A percentile compares a stretch with the other conserved stretches of the same genome.
phyloP scores from a whole-genome alignment of 2,797 vertebrate species.

The Chaenodraco wilsoni region DNA sequence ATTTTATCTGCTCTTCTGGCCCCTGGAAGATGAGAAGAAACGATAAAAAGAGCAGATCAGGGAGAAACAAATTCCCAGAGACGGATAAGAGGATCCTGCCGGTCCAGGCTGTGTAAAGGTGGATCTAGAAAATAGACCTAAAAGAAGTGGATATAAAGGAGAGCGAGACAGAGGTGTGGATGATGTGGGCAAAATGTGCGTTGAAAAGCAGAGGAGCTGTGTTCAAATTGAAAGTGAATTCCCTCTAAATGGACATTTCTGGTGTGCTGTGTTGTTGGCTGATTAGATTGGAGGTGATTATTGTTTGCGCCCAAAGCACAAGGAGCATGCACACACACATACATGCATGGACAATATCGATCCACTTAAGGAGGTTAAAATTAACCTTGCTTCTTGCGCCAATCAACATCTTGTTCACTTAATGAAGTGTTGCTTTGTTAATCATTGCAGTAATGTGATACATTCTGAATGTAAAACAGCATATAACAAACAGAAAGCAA shows the following conservation, averaged over 20 bases:
- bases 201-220: conserved; percentile 8
- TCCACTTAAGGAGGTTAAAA: conserved; percentile 16
- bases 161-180: conserved; percentile 31
- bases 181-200: neutral
- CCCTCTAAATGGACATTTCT: conserved; percentile 44
- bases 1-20: conserved; percentile 62
- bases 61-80: conserved; percentile 50
- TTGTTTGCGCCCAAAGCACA: conserved; percentile 22
- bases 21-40: conserved; percentile 39
- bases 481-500: neutral
- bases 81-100: conserved; percentile 53
- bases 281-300: conserved; percentile 51
- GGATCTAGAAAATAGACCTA: conserved; percentile 12
- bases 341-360: conserved; percentile 24
- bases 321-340: neutral
- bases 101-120: conserved; percentile 39
- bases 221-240: conserved; percentile 24
- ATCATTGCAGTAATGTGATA: neutral
- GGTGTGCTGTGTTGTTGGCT: conserved; percentile 23
- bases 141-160: conserved; percentile 17
- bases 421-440: conserved; percentile 2
- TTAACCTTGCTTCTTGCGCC: neutral
- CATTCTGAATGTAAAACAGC: neutral
- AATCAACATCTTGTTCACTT: neutral
- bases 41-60: conserved; percentile 56